These are phyloP conservation scores for Ophion costatus DNA, from an alignment of 2,888 invertebrate species.

Conservation along the genomic window DNA sequence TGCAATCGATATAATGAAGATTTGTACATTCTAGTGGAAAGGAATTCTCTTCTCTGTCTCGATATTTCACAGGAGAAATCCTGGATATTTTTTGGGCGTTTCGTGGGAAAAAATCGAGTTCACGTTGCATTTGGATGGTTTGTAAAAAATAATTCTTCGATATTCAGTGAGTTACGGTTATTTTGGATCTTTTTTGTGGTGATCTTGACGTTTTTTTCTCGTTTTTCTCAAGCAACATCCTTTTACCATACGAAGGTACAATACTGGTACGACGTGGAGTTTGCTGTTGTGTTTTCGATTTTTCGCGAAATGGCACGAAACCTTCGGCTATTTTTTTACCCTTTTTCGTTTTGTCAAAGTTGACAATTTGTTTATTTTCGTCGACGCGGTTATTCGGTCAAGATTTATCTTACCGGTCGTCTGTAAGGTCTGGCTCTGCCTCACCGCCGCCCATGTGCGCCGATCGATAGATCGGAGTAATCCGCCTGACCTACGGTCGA, in stretches of 20 bases:
- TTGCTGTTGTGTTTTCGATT: conserved; percentile 52
- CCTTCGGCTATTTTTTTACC: conserved; percentile 18
- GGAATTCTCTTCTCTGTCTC: conserved; percentile 16
- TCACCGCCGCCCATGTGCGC: conserved; percentile 1
- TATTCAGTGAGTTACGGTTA: conserved; percentile 17
- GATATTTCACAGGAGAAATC: conserved; percentile 26
- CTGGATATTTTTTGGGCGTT: conserved; percentile 26
- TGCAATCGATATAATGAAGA: conserved; percentile 69
- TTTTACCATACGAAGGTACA: conserved; percentile 61
- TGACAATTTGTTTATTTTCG: conserved; percentile 1
- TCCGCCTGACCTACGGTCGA: conserved; percentile 30
- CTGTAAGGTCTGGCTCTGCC: not conserved
- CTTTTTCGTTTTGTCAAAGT: conserved; percentile 1
- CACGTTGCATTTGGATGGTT: not conserved
- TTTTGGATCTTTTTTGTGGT: not conserved
- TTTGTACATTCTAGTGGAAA: conserved; percentile 48
- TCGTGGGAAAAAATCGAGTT: not conserved
- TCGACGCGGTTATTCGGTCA: conserved; percentile 1
- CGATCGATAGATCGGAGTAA: conserved; percentile 34
- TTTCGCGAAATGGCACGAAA: conserved; percentile 47
- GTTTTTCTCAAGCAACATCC: conserved; percentile 33
- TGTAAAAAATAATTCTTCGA: not conserved
- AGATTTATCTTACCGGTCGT: conserved; percentile 4
- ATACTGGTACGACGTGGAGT: conserved; percentile 62
- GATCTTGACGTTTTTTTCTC: conserved; percentile 13